Conservation (phyloP, 2,888 invertebrate species). For the Drosophila kuntzei region DNA sequence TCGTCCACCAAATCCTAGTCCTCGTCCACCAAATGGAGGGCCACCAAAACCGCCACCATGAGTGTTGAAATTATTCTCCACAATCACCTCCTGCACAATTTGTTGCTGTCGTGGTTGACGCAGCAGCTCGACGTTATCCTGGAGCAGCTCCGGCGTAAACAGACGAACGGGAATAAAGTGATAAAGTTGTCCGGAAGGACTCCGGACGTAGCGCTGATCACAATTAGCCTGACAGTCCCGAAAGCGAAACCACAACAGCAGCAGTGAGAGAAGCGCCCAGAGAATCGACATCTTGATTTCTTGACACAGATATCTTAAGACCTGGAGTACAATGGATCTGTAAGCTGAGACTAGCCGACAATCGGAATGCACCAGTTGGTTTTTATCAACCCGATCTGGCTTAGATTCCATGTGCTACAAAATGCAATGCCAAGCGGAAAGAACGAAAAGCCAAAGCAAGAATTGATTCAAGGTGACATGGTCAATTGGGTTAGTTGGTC, state of each 20-base stretch:
- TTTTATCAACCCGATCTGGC: conserved; percentile 59
- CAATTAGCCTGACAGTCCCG: conserved; percentile 24
- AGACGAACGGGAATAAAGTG: conserved; percentile 60
- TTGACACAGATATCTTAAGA: conserved; percentile 17
- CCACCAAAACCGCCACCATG: conserved; percentile 36
- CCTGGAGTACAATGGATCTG: conserved; percentile 39
- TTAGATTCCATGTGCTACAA: conserved; percentile 29
- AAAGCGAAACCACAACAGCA: conserved; percentile 11
- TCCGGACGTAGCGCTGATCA: conserved; percentile 42
- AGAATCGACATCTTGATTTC: conserved; percentile 37
- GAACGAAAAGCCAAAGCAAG: conserved; percentile 14
- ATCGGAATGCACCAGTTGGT: conserved; percentile 31
- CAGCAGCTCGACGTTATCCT: conserved; percentile 16
- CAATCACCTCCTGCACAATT: conserved; percentile 56
- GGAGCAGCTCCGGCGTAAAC: conserved; percentile 38
- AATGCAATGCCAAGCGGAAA: conserved; percentile 60
- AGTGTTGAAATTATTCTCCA: conserved; percentile 52
- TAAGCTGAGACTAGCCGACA: conserved; percentile 56
- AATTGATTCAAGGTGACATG: conserved; percentile 48
- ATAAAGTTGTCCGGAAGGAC: conserved; percentile 29
- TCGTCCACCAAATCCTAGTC: conserved; percentile 23
- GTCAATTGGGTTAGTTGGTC: conserved; percentile 59
- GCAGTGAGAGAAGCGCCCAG: conserved; percentile 32
- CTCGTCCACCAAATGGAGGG: conserved; percentile 37
- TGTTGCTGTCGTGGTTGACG: conserved; percentile 64